phyloP scores from a whole-genome alignment of 2,113 vertebrate genomes.

The Rostratula benghalensis region DNA sequence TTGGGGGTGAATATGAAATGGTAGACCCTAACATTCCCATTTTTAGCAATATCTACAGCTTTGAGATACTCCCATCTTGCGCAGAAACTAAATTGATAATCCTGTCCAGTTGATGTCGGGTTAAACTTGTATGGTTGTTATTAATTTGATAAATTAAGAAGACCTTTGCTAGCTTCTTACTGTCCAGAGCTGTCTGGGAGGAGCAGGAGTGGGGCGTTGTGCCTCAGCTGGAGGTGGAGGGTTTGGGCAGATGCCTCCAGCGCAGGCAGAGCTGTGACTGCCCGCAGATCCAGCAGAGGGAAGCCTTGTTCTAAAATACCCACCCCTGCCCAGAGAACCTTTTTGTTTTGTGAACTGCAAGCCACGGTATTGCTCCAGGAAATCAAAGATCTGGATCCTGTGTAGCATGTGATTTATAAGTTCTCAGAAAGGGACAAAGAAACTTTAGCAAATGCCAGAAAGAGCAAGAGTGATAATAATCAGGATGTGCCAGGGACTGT shows the following conservation, averaged over 20 bases:
- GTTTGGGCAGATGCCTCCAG: not conserved
- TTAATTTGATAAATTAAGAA: not conserved
- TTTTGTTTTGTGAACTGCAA: not conserved
- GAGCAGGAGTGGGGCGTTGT: not conserved
- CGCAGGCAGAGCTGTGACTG: not conserved
- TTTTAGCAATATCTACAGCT: not conserved
- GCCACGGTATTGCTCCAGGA: not conserved
- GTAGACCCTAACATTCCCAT: not conserved
- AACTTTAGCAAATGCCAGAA: not conserved
- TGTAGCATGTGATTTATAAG: not conserved
- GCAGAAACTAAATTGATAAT: not conserved
- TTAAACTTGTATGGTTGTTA: not conserved
- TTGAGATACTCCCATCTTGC: not conserved
- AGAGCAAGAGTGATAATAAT: not conserved
- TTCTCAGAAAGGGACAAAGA: not conserved
- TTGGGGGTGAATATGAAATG: not conserved
- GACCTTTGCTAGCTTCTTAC: not conserved
- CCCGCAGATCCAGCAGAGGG: constrained; percentile 38
- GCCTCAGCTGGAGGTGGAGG: not conserved
- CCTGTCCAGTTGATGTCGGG: not conserved
- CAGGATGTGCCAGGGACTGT: not conserved
- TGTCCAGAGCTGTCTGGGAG: not conserved
- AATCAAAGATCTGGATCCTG: not conserved
- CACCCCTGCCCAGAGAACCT: not conserved
- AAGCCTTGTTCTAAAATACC: not conserved